phyloP scores from a whole-genome alignment of 2,113 vertebrate genomes.

The Neomonachus schauinslandi region DNA sequence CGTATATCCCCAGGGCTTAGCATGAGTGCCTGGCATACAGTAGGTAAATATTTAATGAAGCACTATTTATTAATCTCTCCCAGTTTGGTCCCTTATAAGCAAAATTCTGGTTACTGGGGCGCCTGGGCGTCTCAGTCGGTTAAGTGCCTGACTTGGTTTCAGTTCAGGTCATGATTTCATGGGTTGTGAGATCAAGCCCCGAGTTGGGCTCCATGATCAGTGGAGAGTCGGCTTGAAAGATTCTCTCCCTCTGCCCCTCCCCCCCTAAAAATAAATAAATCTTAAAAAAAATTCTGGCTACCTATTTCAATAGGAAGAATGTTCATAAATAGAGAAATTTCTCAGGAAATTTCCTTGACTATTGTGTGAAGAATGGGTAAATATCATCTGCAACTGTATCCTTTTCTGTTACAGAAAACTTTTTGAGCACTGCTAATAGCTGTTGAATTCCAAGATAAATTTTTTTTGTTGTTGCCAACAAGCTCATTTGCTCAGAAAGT shows the following conservation, averaged over 20 bases:
- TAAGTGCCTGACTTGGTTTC: background rate
- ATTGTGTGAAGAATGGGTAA: background rate
- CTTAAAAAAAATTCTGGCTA: background rate
- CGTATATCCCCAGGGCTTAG: background rate
- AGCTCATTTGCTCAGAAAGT: slow-evolving; percentile 18
- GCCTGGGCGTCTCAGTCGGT: background rate
- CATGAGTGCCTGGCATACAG: background rate
- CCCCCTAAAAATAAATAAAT: background rate
- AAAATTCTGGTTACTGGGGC: background rate
- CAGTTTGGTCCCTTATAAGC: background rate
- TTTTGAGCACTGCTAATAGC: slow-evolving; percentile 22
- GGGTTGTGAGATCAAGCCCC: background rate
- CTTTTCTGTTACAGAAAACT: slow-evolving; percentile 9
- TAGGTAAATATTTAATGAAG: slow-evolving; percentile 9
- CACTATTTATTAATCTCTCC: background rate
- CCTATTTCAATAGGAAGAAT: background rate
- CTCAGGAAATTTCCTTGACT: slow-evolving; percentile 44
- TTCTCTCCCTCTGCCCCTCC: background rate
- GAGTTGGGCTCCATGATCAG: background rate
- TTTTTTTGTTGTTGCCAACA: background rate
- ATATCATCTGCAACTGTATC: background rate
- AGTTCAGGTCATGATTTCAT: background rate
- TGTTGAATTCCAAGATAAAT: slow-evolving; percentile 25
- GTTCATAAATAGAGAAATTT: background rate
- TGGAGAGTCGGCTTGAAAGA: background rate